A percentile compares a stretch with the other conserved stretches of the same genome.
Evolutionary conservation across 2,888 invertebrate species (phyloP).

Genomic region (Drosophila sordidula): DNA sequence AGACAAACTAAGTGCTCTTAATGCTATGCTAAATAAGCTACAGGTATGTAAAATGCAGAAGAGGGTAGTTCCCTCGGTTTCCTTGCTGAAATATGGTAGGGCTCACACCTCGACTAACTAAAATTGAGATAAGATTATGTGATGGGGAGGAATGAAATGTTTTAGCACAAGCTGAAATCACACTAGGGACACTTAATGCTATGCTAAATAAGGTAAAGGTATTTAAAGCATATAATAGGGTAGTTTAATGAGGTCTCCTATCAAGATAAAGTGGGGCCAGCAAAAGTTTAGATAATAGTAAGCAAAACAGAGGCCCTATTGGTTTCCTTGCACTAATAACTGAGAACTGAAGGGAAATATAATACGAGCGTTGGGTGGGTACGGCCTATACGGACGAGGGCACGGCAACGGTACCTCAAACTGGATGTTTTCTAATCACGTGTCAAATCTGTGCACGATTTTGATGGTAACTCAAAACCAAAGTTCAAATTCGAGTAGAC

Average conservation of each 20-base stretch:
- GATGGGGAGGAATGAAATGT: too few species aligned
- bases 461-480: conserved; percentile 83
- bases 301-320: too few species aligned
- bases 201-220: too few species aligned
- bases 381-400: neutral
- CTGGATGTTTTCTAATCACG: conserved; percentile 70
- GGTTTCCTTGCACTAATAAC: too few species aligned
- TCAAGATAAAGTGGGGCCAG: too few species aligned
- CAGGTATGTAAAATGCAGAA: neutral
- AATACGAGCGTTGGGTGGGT: neutral
- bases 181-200: neutral
- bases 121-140: too few species aligned
- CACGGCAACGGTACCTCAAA: conserved; percentile 10
- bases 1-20: neutral
- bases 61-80: neutral
- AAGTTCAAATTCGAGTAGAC: conserved; percentile 48
- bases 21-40: neutral
- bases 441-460: conserved; percentile 78
- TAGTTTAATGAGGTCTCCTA: too few species aligned
- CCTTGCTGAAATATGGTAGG: neutral
- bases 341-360: too few species aligned
- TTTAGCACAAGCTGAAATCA: neutral
- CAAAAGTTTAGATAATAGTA: too few species aligned
- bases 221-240: too few species aligned
- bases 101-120: neutral